These are phyloP conservation scores for Adineta ricciae DNA, from an alignment of 2,888 invertebrate species.

Conservation along the genomic window DNA sequence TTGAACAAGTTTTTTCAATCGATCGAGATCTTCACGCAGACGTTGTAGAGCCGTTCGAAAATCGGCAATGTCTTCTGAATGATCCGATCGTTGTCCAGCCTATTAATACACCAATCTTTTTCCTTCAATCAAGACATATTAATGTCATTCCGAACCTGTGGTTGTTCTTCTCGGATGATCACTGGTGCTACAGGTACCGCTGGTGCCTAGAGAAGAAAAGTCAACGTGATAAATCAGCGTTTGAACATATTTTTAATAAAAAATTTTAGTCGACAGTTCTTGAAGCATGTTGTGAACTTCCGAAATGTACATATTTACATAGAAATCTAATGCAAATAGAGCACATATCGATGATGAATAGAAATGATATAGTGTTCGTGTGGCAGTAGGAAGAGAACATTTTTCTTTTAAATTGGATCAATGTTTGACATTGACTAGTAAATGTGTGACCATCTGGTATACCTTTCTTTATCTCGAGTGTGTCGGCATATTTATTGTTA, in stretches of 20 bases:
- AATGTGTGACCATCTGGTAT: not conserved
- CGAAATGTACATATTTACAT: too few species aligned
- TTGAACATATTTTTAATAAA: not conserved
- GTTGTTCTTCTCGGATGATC: too few species aligned
- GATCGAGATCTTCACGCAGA: slow-evolving; percentile 19
- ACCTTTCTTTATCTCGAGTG: not conserved
- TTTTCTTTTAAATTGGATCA: not conserved
- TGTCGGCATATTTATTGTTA: not conserved
- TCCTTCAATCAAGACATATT: too few species aligned
- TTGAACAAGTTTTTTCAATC: not conserved
- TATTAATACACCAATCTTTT: not conserved
- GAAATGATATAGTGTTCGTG: not conserved
- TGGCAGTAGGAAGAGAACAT: not conserved
- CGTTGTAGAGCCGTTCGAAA: not conserved
- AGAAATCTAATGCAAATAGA: too few species aligned
- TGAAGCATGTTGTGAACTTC: not conserved
- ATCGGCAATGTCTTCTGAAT: not conserved
- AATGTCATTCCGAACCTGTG: not conserved
- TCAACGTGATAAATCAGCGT: too few species aligned
- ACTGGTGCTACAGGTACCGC: too few species aligned
- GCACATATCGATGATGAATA: not conserved
- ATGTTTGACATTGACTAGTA: not conserved
- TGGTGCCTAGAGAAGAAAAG: too few species aligned
- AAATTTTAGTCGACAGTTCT: not conserved
- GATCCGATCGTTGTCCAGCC: not conserved